Evolutionary conservation across 2,113 vertebrate genomes (phyloP), one percentile per base, ranked within the genome.

Genomic region (Rhinopomastus cyanomelas): DNA sequence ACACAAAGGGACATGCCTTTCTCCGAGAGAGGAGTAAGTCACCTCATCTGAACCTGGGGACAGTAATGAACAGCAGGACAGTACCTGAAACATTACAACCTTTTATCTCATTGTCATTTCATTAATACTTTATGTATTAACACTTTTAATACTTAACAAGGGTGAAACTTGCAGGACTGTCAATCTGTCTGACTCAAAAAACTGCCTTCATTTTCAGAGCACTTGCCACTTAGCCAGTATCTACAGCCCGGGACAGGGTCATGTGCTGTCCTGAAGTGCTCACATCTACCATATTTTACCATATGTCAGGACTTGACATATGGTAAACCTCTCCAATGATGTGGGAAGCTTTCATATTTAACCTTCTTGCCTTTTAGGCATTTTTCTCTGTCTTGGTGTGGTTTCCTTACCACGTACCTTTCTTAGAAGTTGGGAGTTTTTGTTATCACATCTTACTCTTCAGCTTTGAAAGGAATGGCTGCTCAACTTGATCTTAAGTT

Each of bases 351-450:
- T 64, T 80, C 80, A 6, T 60, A 49, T 71, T 88, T 83, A 84
- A 71, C 11, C n/a, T 88, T 83, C 21, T 56, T 64, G 84, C 8
- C 42, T 86, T 91, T 87, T 39, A 72, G 51, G 6, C 29, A 39
- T 82, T 82, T 76, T 92, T 89, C 34, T 92, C 57, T 77, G 48
- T 55, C 52, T 76, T 10, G 13, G 67, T 89, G 65, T 92, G 56
- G 27, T 66, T 90, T 51, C 60, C 80, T 71, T 36, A 56, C 9
- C 60, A 68, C 16, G 8, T 30, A 77, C 25, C 19, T 73, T 85
- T 81, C 85, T 91, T 72, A 80, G 52, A 93, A 78, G 64, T 4
- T 59, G 34, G 15, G 10, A 1, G 0, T 6, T 62, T 80, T 85
- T 52, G 44, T 87, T n/a, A 56, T 64, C 44, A 46, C 44, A 46